These are phyloP conservation scores for Leptura quadrifasciata DNA, from an alignment of 2,888 invertebrate species.

Conservation along the genomic window DNA sequence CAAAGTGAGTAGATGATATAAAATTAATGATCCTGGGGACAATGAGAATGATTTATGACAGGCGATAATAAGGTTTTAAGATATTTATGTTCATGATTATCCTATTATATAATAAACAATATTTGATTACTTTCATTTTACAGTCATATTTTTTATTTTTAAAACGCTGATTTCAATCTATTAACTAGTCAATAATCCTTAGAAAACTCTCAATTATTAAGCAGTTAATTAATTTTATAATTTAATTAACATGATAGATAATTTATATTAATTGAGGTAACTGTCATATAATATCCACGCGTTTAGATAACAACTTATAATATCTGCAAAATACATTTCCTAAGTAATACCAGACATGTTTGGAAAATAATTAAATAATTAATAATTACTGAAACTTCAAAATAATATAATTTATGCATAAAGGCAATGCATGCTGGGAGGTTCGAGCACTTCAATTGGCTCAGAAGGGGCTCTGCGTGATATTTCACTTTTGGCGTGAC, in stretches of 20 bases:
- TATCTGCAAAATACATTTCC: not conserved
- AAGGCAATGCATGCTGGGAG: constrained; percentile 53
- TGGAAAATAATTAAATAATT: constrained; percentile 3
- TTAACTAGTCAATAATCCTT: not conserved
- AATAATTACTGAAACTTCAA: constrained; percentile 22
- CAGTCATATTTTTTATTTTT: constrained; percentile 4
- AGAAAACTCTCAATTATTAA: not conserved
- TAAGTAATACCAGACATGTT: not conserved
- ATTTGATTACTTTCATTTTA: not conserved
- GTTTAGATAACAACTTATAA: not conserved
- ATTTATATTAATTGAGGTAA: constrained; percentile 4
- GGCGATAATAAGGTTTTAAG: constrained; percentile 28
- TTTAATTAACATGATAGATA: constrained; percentile 13
- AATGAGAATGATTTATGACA: constrained; percentile 14
- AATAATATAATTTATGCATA: constrained; percentile 41
- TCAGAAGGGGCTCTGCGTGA: constrained; percentile 53
- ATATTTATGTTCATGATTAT: constrained; percentile 14
- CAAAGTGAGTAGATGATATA: constrained; percentile 24
- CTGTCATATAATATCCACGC: not conserved
- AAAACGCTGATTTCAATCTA: not conserved
- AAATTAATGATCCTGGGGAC: constrained; percentile 29
- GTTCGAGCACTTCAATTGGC: constrained; percentile 52
- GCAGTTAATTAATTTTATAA: constrained; percentile 15
- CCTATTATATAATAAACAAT: constrained; percentile 17
- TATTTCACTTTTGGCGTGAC: constrained; percentile 58